These are phyloP conservation scores for Lasiurus borealis DNA, from an alignment of 2,113 vertebrate species.

Conservation along the genomic window DNA sequence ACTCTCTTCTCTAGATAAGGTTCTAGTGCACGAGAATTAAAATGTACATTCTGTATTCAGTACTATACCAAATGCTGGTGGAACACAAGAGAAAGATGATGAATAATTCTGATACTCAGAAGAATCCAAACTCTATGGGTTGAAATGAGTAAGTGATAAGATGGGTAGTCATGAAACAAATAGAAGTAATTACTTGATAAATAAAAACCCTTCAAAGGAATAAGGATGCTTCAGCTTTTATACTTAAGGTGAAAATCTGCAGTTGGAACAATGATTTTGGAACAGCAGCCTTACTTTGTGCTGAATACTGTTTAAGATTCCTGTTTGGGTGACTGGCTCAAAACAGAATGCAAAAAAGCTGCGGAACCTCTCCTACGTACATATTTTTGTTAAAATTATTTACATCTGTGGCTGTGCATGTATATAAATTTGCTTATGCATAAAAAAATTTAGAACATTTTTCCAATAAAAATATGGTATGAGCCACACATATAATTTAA, in stretches of 20 bases:
- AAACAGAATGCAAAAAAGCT: not conserved
- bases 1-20: not conserved
- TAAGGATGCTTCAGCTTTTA: conserved; percentile 17
- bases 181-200: not conserved
- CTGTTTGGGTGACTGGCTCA: not conserved
- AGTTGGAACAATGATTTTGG: not conserved
- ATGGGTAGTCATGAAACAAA: not conserved
- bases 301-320: not conserved
- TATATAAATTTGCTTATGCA: not conserved
- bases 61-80: not conserved
- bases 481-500: not conserved
- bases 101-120: not conserved
- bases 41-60: not conserved
- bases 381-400: conserved; percentile 26
- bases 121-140: not conserved
- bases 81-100: not conserved
- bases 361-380: not conserved
- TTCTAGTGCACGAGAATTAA: conserved; percentile 42
- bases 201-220: not conserved
- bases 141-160: not conserved
- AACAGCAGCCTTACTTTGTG: not conserved
- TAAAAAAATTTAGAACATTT: not conserved
- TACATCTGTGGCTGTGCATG: not conserved
- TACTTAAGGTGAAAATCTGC: conserved; percentile 5
- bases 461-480: not conserved